Evolutionary conservation across 2,888 invertebrate genomes (phyloP).

Genomic region (Coelopa pilipes): DNA sequence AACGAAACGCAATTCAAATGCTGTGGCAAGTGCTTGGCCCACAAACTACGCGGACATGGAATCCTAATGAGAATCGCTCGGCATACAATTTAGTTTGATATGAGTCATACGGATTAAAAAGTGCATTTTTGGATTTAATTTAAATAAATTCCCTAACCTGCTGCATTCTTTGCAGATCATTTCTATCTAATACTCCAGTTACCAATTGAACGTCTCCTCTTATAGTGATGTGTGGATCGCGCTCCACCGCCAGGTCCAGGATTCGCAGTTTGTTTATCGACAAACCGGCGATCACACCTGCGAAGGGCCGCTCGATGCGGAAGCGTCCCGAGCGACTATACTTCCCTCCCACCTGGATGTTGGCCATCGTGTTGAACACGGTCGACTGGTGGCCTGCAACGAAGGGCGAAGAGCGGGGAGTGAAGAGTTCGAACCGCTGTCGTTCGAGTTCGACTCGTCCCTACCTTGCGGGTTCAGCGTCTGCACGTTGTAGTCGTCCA

Average conservation of each 20-base stretch:
- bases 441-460: constrained; percentile 17
- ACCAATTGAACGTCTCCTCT: constrained; percentile 86
- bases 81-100: constrained; percentile 23
- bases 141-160: constrained; percentile 74
- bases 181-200: constrained; percentile 78
- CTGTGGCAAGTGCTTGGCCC: background rate
- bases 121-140: constrained; percentile 43
- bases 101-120: constrained; percentile 30
- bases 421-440: background rate
- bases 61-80: background rate
- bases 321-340: constrained; percentile 70
- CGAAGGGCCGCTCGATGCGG: constrained; percentile 81
- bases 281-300: constrained; percentile 89
- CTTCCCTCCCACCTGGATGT: constrained; percentile 88
- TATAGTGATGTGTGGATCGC: constrained; percentile 80
- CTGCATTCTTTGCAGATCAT: constrained; percentile 87
- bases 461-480: constrained; percentile 86
- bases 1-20: too few relatives aligned
- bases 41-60: constrained; percentile 4
- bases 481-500: constrained; percentile 90
- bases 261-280: constrained; percentile 87
- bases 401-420: background rate
- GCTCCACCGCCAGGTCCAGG: constrained; percentile 86
- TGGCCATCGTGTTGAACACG: constrained; percentile 92
- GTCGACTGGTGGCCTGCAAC: constrained; percentile 80